phyloP scores from a whole-genome alignment of 2,113 vertebrate genomes.

The Prunella himalayana region DNA sequence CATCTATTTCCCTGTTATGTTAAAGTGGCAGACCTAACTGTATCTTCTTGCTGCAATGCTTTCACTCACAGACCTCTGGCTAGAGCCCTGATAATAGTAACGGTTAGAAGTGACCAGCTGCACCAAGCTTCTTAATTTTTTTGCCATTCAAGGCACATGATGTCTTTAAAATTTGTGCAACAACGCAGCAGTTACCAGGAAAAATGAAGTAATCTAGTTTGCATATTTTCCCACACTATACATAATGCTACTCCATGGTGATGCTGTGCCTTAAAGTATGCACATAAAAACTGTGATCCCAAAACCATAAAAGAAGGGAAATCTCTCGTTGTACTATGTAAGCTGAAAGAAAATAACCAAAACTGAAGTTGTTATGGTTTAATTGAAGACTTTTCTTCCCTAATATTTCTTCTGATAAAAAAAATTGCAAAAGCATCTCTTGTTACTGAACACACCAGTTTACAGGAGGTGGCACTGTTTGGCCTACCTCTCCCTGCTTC shows the following conservation, averaged over 20 bases:
- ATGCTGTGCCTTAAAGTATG: background rate
- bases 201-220: background rate
- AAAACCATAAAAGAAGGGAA: background rate
- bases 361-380: background rate
- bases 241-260: background rate
- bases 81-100: background rate
- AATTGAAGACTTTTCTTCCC: background rate
- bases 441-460: background rate
- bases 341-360: background rate
- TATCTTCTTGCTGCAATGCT: background rate
- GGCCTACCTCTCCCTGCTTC: background rate
- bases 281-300: background rate
- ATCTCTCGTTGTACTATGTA: background rate
- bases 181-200: fast-evolving
- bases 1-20: background rate
- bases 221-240: background rate
- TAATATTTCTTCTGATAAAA: background rate
- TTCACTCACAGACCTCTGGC: background rate
- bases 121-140: background rate
- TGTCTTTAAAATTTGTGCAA: background rate
- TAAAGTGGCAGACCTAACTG: background rate
- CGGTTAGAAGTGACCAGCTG: background rate
- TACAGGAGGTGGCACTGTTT: background rate
- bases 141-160: background rate
- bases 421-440: background rate